Evolutionary conservation across 2,797 vertebrate genomes (phyloP).

Genomic region (Hippocampus kuda): DNA sequence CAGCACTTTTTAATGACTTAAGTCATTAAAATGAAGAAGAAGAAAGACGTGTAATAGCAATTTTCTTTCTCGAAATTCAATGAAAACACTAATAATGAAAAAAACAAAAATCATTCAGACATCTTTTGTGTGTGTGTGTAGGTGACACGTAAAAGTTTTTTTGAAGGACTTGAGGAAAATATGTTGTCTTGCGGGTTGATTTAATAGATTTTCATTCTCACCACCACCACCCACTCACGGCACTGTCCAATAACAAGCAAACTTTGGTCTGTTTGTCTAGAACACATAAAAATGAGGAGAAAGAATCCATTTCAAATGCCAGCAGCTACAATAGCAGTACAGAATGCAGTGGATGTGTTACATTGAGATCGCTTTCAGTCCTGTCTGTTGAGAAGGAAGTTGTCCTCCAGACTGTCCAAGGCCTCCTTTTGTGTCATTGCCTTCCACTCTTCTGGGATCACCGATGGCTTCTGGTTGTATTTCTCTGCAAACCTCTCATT

Average conservation of each 20-base stretch:
- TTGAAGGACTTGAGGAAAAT: no score
- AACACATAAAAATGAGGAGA: not conserved
- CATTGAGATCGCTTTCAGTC: not conserved
- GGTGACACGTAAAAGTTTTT: no score
- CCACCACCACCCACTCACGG: not conserved
- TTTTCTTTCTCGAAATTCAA: no score
- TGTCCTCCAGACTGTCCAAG: constrained; percentile 34
- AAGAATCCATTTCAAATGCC: not conserved
- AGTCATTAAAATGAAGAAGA: no score
- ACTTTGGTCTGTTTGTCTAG: not conserved
- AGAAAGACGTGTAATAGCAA: no score
- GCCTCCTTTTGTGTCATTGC: constrained; percentile 52
- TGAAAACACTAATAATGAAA: no score
- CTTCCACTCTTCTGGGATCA: constrained; percentile 56
- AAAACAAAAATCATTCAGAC: no score
- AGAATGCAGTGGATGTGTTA: not conserved
- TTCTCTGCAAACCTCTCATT: constrained; percentile 54
- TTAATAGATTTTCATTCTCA: no score
- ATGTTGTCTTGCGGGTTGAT: no score
- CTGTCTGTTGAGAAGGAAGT: not conserved
- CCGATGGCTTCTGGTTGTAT: constrained; percentile 36
- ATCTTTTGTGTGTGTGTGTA: no score
- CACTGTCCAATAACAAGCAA: not conserved
- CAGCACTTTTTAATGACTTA: no score
- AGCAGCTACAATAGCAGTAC: not conserved